A percentile compares a stretch with the other conserved stretches of the same genome.
Conservation (phyloP, 2,888 invertebrate genomes). For the Synanthedon tipuliformis region DNA sequence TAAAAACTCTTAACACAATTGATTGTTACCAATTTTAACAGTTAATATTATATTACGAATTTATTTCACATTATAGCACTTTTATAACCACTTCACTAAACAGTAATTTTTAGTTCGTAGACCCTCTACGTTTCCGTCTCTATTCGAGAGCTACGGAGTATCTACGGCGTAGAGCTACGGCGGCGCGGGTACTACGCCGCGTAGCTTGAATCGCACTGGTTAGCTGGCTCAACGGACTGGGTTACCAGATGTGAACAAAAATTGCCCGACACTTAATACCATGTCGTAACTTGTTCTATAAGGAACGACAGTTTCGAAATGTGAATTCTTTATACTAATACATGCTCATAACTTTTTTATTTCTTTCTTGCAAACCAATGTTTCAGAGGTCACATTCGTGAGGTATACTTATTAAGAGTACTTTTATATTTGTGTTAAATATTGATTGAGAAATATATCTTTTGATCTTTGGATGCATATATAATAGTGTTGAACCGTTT, state of each 20-base stretch:
- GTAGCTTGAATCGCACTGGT: conserved; percentile 8
- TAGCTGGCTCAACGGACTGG: conserved; percentile 26
- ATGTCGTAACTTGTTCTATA: not conserved
- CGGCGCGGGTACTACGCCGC: conserved; percentile 7
- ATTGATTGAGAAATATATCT: too few species aligned
- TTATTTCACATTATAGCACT: too few species aligned
- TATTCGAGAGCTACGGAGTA: conserved; percentile 26
- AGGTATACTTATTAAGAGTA: too few species aligned
- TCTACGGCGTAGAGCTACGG: conserved; percentile 14
- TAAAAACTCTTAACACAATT: too few species aligned
- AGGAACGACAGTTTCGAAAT: not conserved
- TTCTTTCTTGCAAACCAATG: too few species aligned
- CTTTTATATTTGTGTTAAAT: too few species aligned
- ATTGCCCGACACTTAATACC: conserved; percentile 3
- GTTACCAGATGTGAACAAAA: conserved; percentile 30
- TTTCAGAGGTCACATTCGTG: too few species aligned
- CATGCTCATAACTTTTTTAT: not conserved
- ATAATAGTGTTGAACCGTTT: too few species aligned
- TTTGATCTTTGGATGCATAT: too few species aligned
- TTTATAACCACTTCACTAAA: too few species aligned
- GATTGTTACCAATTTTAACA: not conserved
- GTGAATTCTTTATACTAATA: not conserved
- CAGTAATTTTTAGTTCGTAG: too few species aligned
- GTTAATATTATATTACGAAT: too few species aligned
- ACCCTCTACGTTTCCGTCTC: conserved; percentile 12